phyloP scores from a whole-genome alignment of 2,113 vertebrate genomes.

The Centropristis striata region DNA sequence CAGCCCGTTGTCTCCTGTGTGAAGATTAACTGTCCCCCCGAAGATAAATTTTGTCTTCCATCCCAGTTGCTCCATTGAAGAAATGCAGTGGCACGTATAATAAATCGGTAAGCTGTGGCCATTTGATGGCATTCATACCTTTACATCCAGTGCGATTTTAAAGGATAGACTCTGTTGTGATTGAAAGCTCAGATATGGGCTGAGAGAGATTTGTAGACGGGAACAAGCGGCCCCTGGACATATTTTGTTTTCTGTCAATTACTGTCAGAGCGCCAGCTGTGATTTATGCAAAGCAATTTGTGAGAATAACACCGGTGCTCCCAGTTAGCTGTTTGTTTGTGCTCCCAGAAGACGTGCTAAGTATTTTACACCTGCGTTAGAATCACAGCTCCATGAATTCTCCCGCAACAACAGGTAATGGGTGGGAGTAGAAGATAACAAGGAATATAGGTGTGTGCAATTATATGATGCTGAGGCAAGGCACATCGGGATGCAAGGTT shows the following conservation, averaged over 20 bases:
- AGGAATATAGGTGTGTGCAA: constrained; percentile 48
- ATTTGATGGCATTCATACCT: constrained; percentile 37
- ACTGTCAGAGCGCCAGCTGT: constrained; percentile 73
- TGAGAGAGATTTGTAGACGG: constrained; percentile 46
- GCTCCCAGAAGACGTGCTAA: constrained; percentile 71
- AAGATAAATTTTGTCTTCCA: constrained; percentile 38
- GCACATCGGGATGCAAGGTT: neutral
- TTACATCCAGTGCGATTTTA: constrained; percentile 21
- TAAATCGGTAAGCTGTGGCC: constrained; percentile 49
- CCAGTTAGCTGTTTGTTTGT: constrained; percentile 68
- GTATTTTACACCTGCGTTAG: constrained; percentile 69
- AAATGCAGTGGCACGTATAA: constrained; percentile 42
- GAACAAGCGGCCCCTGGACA: constrained; percentile 59
- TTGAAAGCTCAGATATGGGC: constrained; percentile 47
- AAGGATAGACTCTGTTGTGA: constrained; percentile 30
- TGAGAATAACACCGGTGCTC: constrained; percentile 70
- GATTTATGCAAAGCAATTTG: constrained; percentile 81
- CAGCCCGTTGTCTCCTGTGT: constrained; percentile 54
- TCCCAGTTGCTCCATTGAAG: constrained; percentile 42
- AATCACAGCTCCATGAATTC: constrained; percentile 26
- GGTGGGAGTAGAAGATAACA: constrained; percentile 65
- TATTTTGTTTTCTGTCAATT: constrained; percentile 79
- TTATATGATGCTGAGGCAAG: constrained; percentile 41
- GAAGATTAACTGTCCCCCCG: constrained; percentile 55
- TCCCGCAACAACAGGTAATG: constrained; percentile 59